These are phyloP conservation scores for Pristionchus pacificus DNA, from an alignment of 1,140 invertebrate genomes.

Conservation along the genomic window DNA sequence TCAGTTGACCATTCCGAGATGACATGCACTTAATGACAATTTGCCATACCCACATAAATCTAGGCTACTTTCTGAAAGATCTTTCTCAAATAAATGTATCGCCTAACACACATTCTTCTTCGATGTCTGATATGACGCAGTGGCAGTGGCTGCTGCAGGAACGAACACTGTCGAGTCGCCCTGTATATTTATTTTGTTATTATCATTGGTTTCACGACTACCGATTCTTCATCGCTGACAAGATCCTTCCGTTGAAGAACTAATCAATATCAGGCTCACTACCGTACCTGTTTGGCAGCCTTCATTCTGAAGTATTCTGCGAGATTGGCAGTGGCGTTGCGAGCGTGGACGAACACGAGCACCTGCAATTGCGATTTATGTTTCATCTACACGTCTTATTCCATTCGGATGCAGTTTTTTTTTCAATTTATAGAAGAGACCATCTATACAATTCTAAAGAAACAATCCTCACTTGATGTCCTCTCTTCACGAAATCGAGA, in stretches of 20 bases:
- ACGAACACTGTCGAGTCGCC: constrained; percentile 58
- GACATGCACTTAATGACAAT: constrained; percentile 11
- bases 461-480: constrained; percentile 71
- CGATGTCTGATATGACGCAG: constrained; percentile 29
- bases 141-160: constrained; percentile 67
- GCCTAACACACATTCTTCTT: constrained; percentile 61
- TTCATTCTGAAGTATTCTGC: constrained; percentile 74
- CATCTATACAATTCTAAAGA: background rate
- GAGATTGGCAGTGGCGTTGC: constrained; percentile 86
- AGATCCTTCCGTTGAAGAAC: background rate
- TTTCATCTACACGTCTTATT: too few species aligned
- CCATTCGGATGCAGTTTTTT: background rate
- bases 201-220: too few species aligned
- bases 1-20: constrained; percentile 52
- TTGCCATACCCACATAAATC: background rate
- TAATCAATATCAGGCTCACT: background rate
- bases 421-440: background rate
- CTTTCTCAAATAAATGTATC: background rate
- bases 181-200: background rate
- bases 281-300: constrained; percentile 63
- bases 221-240: constrained; percentile 13
- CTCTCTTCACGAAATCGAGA: constrained; percentile 75
- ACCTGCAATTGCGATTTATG: constrained; percentile 63
- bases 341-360: constrained; percentile 97
- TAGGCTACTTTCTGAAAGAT: background rate